Base-by-base conservation (phyloP, 2,797 vertebrate genomes). In the Harpagifer antarcticus region DNA sequence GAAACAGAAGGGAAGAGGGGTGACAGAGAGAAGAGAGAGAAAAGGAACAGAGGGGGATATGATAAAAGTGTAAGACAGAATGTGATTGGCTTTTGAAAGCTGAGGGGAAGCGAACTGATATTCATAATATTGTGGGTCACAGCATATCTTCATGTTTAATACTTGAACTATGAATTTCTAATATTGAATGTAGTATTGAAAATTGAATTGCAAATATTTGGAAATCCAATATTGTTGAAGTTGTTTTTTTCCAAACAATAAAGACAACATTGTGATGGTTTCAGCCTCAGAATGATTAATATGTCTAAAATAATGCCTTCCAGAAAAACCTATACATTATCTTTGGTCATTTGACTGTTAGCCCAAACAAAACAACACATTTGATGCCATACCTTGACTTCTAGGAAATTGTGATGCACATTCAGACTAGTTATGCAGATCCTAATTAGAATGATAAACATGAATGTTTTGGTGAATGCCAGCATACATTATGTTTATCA, bases 391-490 rank as follows among this genome's bases (percentile, higher is more conserved):
- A 50, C 20, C 2, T 50, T 43, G 20, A 33, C 9, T 1, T 44
- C 0, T 40, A 42, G 2, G 44, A 42, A 23, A 56, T 7, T 62
- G 17, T 11, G 9, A 68, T 37, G 13, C 33, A 23, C 11, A 67
- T 15, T 47, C 14, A 56, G 4, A 17, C 17, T 60, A 27, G 27
- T 27, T 27, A 11, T n/a, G 27, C 48, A 23, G 9, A 67, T 45
- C 33, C 5, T 33, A n/a, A 56, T 45, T 8, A 7, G 2, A 60
- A 64, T n/a, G 15, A 27, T 42, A n/a, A 54, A 47, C 5, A 17
- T 45, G 23, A 67, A 40, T 42, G 64, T 64, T 54, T 50, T 67
- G 12, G 63, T 58, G 20, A 14, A 52, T 60, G 17, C 53, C 27
- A 12, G 20, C 7, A 20, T 50, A 45, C 2, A 53, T 23, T 17